Percentiles rank a stretch among this genome's conserved stretches.
Conservation (phyloP, 2,888 invertebrate species). For the Tromatobia lineatoria region DNA sequence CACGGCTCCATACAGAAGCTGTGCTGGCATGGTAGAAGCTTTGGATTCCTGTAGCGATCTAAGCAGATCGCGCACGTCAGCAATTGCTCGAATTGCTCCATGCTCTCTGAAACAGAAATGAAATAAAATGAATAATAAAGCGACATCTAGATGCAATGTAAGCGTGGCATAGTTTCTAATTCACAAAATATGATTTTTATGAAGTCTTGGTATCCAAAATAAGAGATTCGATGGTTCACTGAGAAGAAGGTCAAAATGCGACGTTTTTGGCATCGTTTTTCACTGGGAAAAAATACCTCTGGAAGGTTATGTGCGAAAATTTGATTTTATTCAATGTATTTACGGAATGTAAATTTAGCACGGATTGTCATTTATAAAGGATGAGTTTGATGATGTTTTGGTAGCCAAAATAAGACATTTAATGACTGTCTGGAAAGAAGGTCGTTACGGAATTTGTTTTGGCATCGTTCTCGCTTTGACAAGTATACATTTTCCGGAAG, state of each 20-base stretch:
- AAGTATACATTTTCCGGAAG: slow-evolving; percentile 26
- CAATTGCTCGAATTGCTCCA: slow-evolving; percentile 99
- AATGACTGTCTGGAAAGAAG: neutral
- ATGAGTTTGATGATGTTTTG: neutral
- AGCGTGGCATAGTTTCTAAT: neutral
- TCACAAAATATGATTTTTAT: neutral
- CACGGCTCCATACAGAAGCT: slow-evolving; percentile 99
- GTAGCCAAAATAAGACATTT: neutral
- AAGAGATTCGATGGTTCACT: neutral
- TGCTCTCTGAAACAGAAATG: slow-evolving; percentile 85
- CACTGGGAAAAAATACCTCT: slow-evolving; percentile 24
- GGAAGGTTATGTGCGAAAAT: slow-evolving; percentile 10
- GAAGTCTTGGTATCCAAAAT: neutral
- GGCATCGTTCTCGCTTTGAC: slow-evolving; percentile 25
- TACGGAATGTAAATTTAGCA: neutral
- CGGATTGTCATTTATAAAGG: neutral
- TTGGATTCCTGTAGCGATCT: slow-evolving; percentile 99
- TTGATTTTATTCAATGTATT: slow-evolving; percentile 1
- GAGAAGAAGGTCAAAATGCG: neutral
- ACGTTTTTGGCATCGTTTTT: slow-evolving; percentile 27
- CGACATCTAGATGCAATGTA: neutral
- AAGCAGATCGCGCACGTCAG: slow-evolving; percentile 99
- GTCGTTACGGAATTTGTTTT: neutral
- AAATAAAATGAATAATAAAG: neutral
- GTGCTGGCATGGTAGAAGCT: slow-evolving; percentile 99